Evolutionary conservation across 1,140 invertebrate species (phyloP).

Genomic region (Bombus sibiricus): DNA sequence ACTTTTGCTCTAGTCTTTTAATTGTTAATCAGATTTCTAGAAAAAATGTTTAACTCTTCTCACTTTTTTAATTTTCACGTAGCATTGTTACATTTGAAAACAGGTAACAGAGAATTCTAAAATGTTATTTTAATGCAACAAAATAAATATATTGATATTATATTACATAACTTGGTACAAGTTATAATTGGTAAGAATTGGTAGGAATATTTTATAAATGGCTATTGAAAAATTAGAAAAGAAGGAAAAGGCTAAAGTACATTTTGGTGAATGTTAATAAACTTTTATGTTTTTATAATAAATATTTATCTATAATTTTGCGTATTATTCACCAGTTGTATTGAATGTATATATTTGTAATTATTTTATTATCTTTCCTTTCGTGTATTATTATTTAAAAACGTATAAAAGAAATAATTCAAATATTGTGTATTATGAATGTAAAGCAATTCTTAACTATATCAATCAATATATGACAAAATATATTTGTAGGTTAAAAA

Average conservation of each 20-base stretch:
- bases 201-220: neutral
- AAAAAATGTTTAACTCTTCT: neutral
- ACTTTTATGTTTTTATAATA: neutral
- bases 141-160: neutral
- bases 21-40: slow-evolving; percentile 5
- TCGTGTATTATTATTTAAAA: neutral
- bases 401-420: neutral
- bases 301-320: neutral
- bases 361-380: neutral
- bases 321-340: neutral
- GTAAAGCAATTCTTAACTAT: neutral
- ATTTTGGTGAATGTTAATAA: neutral
- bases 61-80: neutral
- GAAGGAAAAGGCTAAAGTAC: neutral
- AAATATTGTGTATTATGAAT: neutral
- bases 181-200: neutral
- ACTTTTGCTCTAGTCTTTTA: slow-evolving; percentile 61
- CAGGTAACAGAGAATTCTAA: neutral
- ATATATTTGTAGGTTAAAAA: slow-evolving; percentile 2
- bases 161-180: neutral
- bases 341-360: neutral
- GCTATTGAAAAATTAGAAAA: neutral
- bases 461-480: neutral
- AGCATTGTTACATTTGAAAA: neutral
- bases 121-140: neutral